Evolutionary conservation across 2,888 invertebrate genomes (phyloP), one percentile per base, ranked within the genome.

Genomic region (Dilophus febrilis): DNA sequence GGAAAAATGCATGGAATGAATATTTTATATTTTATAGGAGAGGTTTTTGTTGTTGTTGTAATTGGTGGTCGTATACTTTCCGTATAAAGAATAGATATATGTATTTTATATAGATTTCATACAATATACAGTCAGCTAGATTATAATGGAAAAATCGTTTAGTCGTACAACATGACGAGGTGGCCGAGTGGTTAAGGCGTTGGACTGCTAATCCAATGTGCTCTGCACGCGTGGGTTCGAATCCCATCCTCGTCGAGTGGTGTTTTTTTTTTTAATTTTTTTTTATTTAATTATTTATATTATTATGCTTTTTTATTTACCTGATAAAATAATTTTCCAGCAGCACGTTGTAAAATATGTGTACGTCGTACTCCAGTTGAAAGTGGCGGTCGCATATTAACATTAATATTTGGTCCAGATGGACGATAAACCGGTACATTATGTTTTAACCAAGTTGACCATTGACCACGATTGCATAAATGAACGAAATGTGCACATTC

Each of bases 401-500:
- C n/a, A 33, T 47, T 35, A 47, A 66, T 52, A 57, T 66, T 62
- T 19, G 80, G 74, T 28, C 78, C 79, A 2, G 77, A 77, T 1
- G 77, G 76, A 35, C 83, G 67, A 55, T 78, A 80, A 53, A 80
- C 72, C 7, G 80, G 75, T 45, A 78, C 67, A 54, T 82, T 85
- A 8, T 87, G 74, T 61, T 91, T 91, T 74, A 95, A 85, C 95
- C 98, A 98, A 40, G 81, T 76, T 0, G 98, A 97, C 98, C 98
- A 98, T 50, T 92, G 90, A 0, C 95, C 95, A 56, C 88, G 87
- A 60, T 97, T 98, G 61, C 98, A 99, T 48, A 88, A 78, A 56
- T 97, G 94, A 2, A 99, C 95, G 50, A 97, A 84, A 58, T 94
- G 83, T 0, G 94, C 84, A 59, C 95, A 95, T 62, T 99, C 98